Conservation (phyloP, 1,140 invertebrate genomes). For the Portunus trituberculatus region DNA sequence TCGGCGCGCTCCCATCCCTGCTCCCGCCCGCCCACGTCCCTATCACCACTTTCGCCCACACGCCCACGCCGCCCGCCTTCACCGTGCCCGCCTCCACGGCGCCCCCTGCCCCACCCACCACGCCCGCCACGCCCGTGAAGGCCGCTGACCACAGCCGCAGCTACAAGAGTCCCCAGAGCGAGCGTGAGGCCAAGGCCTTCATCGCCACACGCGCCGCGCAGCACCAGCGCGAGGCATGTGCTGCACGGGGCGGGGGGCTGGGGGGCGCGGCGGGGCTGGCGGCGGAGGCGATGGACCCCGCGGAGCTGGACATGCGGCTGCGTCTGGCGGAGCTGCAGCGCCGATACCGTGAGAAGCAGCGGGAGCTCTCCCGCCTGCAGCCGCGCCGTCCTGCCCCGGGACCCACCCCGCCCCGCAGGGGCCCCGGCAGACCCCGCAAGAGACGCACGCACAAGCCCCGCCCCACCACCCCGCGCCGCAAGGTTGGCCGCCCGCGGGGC, state of each 20-base stretch:
- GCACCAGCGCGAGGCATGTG: conserved; percentile 31
- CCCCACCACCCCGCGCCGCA: background rate
- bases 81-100: background rate
- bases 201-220: conserved; percentile 66
- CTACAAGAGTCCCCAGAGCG: conserved; percentile 68
- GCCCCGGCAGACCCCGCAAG: conserved; percentile 64
- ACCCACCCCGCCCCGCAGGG: conserved; percentile 29
- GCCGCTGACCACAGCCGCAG: conserved; percentile 56
- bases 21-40: background rate
- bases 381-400: conserved; percentile 35
- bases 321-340: conserved; percentile 67
- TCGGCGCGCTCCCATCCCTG: conserved; percentile 15
- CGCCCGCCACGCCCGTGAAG: conserved; percentile 47
- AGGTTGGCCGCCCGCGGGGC: conserved; percentile 49
- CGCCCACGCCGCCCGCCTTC: conserved; percentile 47
- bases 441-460: conserved; percentile 42
- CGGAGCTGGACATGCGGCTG: conserved; percentile 66
- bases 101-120: background rate
- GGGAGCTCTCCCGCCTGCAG: conserved; percentile 61
- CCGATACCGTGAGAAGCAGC: conserved; percentile 64
- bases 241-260: conserved; percentile 45
- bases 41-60: background rate
- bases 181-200: conserved; percentile 68
- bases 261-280: conserved; percentile 41
- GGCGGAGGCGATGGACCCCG: conserved; percentile 50